Evolutionary conservation across 2,113 vertebrate species (phyloP).

Genomic region (Ophthalmolycus amberensis): DNA sequence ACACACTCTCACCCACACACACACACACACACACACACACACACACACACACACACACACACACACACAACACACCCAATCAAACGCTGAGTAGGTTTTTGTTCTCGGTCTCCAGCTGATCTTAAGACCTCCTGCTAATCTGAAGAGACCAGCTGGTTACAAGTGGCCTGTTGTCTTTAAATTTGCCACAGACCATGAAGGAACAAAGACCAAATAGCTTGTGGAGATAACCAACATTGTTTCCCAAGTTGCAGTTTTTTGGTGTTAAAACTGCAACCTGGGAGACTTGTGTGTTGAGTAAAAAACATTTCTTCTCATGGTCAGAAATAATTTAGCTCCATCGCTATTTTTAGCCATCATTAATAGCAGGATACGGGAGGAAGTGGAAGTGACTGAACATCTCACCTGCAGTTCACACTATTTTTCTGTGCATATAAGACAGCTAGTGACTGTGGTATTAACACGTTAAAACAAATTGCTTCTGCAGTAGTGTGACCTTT

Average conservation of each 20-base stretch:
- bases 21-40: not conserved
- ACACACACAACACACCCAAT: not conserved
- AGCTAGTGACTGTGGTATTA: not conserved
- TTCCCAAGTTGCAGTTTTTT: not conserved
- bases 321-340: not conserved
- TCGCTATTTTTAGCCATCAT: not conserved
- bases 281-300: not conserved
- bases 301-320: not conserved
- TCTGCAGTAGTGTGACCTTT: not conserved
- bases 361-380: not conserved
- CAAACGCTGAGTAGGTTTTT: not conserved
- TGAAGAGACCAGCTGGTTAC: conserved; percentile 16
- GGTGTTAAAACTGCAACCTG: not conserved
- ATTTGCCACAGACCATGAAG: not conserved
- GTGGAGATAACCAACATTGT: not conserved
- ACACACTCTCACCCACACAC: not conserved
- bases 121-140: conserved; percentile 1
- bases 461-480: not conserved
- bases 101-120: not conserved
- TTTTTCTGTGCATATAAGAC: not conserved
- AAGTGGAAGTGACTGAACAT: not conserved
- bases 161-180: conserved; percentile 6
- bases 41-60: not conserved
- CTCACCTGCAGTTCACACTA: not conserved
- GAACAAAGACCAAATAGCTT: not conserved